Conservation (phyloP, 2,113 vertebrate genomes). For the Garra rufa region DNA sequence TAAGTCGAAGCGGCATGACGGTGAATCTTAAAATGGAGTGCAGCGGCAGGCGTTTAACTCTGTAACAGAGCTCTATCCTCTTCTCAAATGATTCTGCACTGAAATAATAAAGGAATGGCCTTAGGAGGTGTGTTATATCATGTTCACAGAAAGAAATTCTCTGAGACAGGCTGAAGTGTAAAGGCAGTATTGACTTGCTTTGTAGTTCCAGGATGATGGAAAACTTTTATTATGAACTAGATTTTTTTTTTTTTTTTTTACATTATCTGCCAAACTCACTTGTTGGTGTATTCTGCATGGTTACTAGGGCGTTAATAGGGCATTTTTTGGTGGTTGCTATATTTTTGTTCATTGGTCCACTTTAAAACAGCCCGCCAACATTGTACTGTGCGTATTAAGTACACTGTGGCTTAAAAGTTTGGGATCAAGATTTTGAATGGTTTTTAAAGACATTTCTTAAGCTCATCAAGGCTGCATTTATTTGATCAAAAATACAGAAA, state of each 20-base stretch:
- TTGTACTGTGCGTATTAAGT: neutral
- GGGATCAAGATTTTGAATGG: too few relatives aligned
- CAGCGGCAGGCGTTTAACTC: neutral
- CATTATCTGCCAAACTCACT: too few relatives aligned
- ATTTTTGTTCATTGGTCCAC: neutral
- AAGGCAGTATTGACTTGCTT: neutral
- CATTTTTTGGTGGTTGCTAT: neutral
- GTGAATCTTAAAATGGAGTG: conserved; percentile 31
- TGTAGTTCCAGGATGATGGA: neutral
- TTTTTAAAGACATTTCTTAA: too few relatives aligned
- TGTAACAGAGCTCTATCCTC: neutral
- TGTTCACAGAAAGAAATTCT: too few relatives aligned
- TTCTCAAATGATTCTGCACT: neutral
- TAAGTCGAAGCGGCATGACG: conserved; percentile 8
- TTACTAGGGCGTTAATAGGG: neutral
- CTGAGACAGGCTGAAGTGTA: neutral
- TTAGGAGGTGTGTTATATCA: conserved; percentile 10
- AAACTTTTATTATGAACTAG: neutral
- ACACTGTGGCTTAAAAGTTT: neutral
- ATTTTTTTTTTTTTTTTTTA: neutral
- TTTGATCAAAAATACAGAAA: too few relatives aligned
- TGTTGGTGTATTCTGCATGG: too few relatives aligned
- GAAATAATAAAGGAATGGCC: conserved; percentile 14
- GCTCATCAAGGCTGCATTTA: too few relatives aligned
- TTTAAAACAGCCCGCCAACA: neutral